Conservation (phyloP, 2,888 invertebrate species). For the Drosophila mimica region DNA sequence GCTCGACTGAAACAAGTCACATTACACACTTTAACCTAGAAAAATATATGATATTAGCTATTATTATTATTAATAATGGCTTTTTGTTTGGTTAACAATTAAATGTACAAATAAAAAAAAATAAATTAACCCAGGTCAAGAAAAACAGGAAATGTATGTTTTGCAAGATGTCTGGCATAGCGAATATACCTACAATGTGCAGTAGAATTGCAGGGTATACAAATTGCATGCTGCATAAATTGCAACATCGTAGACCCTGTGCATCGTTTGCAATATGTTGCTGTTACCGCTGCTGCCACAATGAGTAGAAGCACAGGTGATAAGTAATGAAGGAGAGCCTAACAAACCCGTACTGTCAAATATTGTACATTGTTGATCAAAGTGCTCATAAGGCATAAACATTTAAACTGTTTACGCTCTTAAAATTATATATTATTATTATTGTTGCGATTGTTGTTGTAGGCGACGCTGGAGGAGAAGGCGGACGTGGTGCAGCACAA, state of each 20-base stretch:
- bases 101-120: background rate
- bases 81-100: background rate
- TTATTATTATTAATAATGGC: background rate
- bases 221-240: slow-evolving; percentile 64
- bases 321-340: slow-evolving; percentile 23
- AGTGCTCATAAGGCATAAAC: slow-evolving; percentile 54
- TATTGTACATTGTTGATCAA: slow-evolving; percentile 9
- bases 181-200: slow-evolving; percentile 12
- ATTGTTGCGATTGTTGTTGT: background rate
- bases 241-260: slow-evolving; percentile 33
- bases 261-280: slow-evolving; percentile 23
- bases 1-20: slow-evolving; percentile 11
- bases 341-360: slow-evolving; percentile 34
- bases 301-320: slow-evolving; percentile 29
- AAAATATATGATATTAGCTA: background rate
- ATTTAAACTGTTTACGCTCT: slow-evolving; percentile 36
- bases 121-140: background rate
- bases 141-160: background rate
- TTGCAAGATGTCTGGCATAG: background rate
- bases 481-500: slow-evolving; percentile 20
- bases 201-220: slow-evolving; percentile 22
- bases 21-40: background rate
- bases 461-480: background rate
- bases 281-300: slow-evolving; percentile 22
- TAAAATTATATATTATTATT: slow-evolving; percentile 28